Base-by-base conservation (phyloP, 2,797 vertebrate genomes). In the Lerista edwardsae region DNA sequence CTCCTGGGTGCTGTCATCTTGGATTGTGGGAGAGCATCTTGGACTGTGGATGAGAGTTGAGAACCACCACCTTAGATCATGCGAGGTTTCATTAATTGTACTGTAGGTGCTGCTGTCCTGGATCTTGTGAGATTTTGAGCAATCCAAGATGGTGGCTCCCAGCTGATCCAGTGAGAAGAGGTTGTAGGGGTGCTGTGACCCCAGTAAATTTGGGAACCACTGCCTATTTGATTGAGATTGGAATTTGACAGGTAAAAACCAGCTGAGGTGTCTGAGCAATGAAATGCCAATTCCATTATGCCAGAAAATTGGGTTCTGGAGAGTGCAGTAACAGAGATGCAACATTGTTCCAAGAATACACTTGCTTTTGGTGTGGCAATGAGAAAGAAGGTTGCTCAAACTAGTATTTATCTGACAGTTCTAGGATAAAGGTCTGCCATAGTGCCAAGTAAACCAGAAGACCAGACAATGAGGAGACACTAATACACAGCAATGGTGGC, bases 381-480 rank as follows among this genome's bases (percentile, higher is more conserved):
- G 14, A 75, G 67, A 89, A 83, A 25, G 73, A 74, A 21, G 51
- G 85, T 84, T 75, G 75, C n/a, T 76, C 61, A 75, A 39, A 83
- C 77, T 65, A 62, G 51, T 67, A 76, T 76, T n/a, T 31, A 75
- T 84, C 23, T 85, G 62, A 83, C 47, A 77, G 80, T 71, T 79
- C 39, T 67, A 77, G 67, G 23, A 83, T 80, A 83, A 83, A 89
- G 77, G 74, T 86, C 55, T 89, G 73, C 41, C 55, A 73, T 73
- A 89, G 65, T 47, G 75, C 29, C 44, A 86, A 86, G 59, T 55
- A 87, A 85, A 89, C 41, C 3, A 86, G 71, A 80, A 81, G 59
- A 86, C 47, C 34, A 83, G 29, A 61, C 25, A 88, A 82, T 88
- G 80, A 81, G 68, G 85, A 84, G 59, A 0, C 25, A 61, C 57